These are phyloP conservation scores for Saimiri boliviensis DNA, from an alignment of 2,113 vertebrate species.

Conservation along the genomic window DNA sequence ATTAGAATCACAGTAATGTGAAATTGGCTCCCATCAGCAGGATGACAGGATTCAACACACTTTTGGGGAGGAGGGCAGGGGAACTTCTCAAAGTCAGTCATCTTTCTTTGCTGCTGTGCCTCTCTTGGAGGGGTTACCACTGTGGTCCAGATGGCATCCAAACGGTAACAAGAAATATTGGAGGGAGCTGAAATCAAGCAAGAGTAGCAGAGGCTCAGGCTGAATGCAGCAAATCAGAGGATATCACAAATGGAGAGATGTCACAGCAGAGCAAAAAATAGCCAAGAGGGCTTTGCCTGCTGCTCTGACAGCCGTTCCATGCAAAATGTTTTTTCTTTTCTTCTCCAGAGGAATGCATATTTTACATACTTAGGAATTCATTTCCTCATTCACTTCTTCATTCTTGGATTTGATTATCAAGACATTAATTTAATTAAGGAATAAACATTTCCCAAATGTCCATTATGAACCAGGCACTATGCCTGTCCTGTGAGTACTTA, in stretches of 20 bases:
- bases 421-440: background rate
- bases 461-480: background rate
- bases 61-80: background rate
- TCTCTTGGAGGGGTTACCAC: slow-evolving; percentile 48
- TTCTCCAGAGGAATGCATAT: slow-evolving; percentile 49
- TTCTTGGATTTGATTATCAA: background rate
- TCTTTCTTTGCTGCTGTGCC: background rate
- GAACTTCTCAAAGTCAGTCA: background rate
- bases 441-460: background rate
- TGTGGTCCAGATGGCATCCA: slow-evolving; percentile 68
- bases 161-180: slow-evolving; percentile 56
- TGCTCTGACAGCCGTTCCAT: slow-evolving; percentile 60
- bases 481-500: background rate
- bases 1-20: slow-evolving; percentile 41
- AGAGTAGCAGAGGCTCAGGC: slow-evolving; percentile 49
- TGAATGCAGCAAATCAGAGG: slow-evolving; percentile 59
- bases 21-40: slow-evolving; percentile 48
- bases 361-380: background rate
- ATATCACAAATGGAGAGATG: slow-evolving; percentile 65
- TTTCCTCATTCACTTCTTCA: background rate
- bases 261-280: slow-evolving; percentile 73
- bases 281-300: slow-evolving; percentile 60
- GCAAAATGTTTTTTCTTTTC: slow-evolving; percentile 21
- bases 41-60: slow-evolving; percentile 42
- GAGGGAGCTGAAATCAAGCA: slow-evolving; percentile 20